Conservation (phyloP, 2,888 invertebrate species). For the Autographa gamma region DNA sequence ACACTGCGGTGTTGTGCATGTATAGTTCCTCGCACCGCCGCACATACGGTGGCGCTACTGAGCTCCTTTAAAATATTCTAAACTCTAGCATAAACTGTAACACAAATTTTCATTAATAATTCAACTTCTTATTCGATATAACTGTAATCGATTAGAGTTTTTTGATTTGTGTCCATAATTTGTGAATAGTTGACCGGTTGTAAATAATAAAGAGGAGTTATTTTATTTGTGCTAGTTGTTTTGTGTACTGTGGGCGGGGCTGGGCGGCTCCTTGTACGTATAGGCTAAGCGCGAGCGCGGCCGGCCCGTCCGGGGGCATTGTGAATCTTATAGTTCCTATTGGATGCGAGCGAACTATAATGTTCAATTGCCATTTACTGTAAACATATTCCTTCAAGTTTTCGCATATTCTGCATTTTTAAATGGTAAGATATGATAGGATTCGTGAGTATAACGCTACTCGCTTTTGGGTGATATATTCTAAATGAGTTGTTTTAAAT, state of each 20-base stretch:
- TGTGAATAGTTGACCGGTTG: conserved; percentile 80
- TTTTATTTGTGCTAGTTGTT: conserved; percentile 86
- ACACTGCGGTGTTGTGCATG: conserved; percentile 87
- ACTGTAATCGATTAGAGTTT: conserved; percentile 78
- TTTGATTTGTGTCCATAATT: conserved; percentile 80
- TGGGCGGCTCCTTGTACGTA: conserved; percentile 69
- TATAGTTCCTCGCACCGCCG: conserved; percentile 89
- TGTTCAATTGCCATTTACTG: conserved; percentile 88
- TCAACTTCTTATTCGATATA: conserved; percentile 80
- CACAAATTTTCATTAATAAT: conserved; percentile 81
- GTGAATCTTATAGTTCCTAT: conserved; percentile 89
- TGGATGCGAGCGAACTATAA: conserved; percentile 88
- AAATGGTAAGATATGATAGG: conserved; percentile 85
- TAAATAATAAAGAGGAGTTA: conserved; percentile 77
- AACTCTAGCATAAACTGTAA: conserved; percentile 87
- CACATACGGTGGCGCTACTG: conserved; percentile 83
- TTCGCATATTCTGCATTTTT: conserved; percentile 89
- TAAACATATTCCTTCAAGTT: conserved; percentile 87
- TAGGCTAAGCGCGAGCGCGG: conserved; percentile 71
- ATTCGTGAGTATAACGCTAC: conserved; percentile 85
- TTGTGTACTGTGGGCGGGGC: conserved; percentile 74
- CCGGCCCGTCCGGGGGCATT: conserved; percentile 81
- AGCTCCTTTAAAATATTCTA: conserved; percentile 86
- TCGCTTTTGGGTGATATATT: conserved; percentile 89
- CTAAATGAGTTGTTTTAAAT: conserved; percentile 86